Evolutionary conservation across 2,113 vertebrate genomes (phyloP), one percentile per base, ranked within the genome.

Genomic region (Sarotherodon lohbergeri): DNA sequence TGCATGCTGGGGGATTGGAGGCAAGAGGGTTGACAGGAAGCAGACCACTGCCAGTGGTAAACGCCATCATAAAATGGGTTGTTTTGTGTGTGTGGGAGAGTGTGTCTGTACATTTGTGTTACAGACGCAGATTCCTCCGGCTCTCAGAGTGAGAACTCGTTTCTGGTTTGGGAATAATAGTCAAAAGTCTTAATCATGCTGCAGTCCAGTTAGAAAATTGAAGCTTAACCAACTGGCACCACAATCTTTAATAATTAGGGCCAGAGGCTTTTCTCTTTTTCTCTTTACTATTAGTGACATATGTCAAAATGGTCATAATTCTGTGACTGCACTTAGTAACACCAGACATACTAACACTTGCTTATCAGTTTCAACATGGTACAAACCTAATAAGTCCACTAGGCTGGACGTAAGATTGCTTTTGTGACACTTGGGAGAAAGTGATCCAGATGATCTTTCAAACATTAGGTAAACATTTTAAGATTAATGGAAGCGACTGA

Each of bases 11-110:
- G 39, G 22, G n/a, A 48, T 54, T 34, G 36, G 9, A 80, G 46
- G 56, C 24, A 41, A 34, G 29, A 36, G 32, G 85, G 63, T 50
- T 81, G 86, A 88, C 79, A 91, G 87, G 92, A 90, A 88, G 83
- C 80, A 55, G 85, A 87, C 16, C 63, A 36, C 83, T 84, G 52
- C 36, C 17, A 68, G 81, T 78, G 59, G 54, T 88, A 85, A 91
- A 87, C 80, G 85, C 52, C 87, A 90, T 86, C 34, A 83, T 48
- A 78, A 90, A 82, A 59, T 41, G 7, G 8, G 57, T 66, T 61
- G 34, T 57, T 34, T 66, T 41, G 50, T 80, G 71, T 87, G 41
- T 84, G 66, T 85, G 78, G 81, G 14, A 86, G 81, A 85, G 56
- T 84, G 56, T 76, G n/a, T 80, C 56, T 89, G 59, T 59, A 19